Conservation (phyloP, 2,113 vertebrate species). For the Pelvicachromis taeniatus region DNA sequence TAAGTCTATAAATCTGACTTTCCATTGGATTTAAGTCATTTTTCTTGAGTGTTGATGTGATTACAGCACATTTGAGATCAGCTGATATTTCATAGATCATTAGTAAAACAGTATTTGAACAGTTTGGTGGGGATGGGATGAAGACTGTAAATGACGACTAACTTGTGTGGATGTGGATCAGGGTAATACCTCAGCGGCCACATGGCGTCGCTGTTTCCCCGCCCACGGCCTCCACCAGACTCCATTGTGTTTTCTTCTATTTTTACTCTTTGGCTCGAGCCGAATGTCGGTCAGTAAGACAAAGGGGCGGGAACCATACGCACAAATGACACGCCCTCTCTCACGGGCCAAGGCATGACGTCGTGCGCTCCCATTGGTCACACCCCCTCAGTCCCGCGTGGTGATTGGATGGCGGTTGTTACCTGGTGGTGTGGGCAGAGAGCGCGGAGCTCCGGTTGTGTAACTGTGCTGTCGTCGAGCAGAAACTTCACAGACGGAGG, state of each 20-base stretch:
- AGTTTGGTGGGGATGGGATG: neutral
- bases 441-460: constrained; percentile 3
- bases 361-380: constrained; percentile 59
- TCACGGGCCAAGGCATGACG: neutral
- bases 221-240: neutral
- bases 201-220: neutral
- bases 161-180: neutral
- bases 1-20: too few species aligned
- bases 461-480: constrained; percentile 29
- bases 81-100: neutral
- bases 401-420: constrained; percentile 66
- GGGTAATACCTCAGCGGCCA: neutral
- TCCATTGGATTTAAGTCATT: too few species aligned
- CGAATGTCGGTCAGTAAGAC: constrained; percentile 74
- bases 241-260: neutral
- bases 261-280: neutral
- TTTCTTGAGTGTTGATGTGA: too few species aligned
- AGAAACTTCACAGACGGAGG: neutral
- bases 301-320: constrained; percentile 40
- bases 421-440: constrained; percentile 51
- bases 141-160: neutral
- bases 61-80: neutral
- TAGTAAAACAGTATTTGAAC: neutral
- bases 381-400: constrained; percentile 43
- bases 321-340: neutral